Conservation (phyloP, 2,113 vertebrate species). For the Sapayoa aenigma region DNA sequence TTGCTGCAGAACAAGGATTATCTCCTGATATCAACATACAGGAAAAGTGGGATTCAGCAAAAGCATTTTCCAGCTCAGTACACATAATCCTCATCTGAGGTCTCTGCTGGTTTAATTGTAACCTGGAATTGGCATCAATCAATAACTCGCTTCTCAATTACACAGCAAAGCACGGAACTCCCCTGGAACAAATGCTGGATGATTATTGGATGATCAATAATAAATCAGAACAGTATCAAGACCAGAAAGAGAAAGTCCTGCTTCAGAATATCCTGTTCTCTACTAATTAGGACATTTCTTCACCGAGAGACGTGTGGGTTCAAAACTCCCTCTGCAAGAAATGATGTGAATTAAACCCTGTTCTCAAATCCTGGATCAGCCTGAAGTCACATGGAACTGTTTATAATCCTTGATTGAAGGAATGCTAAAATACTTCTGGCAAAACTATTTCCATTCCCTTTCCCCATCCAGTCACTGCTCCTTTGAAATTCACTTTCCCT, state of each 20-base stretch:
- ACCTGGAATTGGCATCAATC: background rate
- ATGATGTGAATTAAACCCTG: background rate
- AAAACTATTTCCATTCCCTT: conserved; percentile 5
- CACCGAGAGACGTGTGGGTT: background rate
- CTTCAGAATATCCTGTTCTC: background rate
- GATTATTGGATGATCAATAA: background rate
- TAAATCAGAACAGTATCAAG: background rate
- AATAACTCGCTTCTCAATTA: background rate
- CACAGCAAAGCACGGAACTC: background rate
- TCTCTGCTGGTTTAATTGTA: background rate
- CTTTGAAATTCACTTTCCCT: conserved; percentile 7
- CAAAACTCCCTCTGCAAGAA: conserved; percentile 23
- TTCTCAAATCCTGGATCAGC: conserved; percentile 21
- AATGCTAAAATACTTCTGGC: conserved; percentile 45
- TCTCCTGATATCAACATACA: background rate
- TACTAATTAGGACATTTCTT: background rate
- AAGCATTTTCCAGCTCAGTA: background rate
- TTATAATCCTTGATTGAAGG: conserved; percentile 44
- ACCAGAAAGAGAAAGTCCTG: background rate
- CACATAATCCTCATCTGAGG: background rate
- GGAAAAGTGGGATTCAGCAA: background rate
- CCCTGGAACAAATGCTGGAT: background rate
- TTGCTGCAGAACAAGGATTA: background rate
- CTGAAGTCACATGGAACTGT: conserved; percentile 59
- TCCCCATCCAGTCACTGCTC: background rate